These are phyloP conservation scores for Mechanitis mazaeus DNA, from an alignment of 2,888 invertebrate genomes.

Conservation along the genomic window DNA sequence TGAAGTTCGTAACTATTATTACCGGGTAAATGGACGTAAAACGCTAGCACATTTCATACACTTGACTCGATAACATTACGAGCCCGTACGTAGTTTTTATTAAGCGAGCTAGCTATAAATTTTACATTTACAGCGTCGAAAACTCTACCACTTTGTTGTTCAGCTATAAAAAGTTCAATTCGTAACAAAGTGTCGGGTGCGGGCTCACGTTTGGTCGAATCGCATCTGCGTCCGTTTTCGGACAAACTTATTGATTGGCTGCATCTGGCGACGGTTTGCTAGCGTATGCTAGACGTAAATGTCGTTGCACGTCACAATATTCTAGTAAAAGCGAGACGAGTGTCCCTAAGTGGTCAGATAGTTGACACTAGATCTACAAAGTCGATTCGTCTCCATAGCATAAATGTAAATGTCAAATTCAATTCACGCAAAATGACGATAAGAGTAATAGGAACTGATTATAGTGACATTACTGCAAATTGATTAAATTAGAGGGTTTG, in stretches of 20 bases:
- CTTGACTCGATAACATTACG: slow-evolving; percentile 37
- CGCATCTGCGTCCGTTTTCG: slow-evolving; percentile 57
- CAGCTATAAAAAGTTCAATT: slow-evolving; percentile 65
- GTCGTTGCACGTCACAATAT: slow-evolving; percentile 43
- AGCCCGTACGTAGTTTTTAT: slow-evolving; percentile 52
- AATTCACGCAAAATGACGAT: slow-evolving; percentile 30
- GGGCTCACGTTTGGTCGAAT: slow-evolving; percentile 45
- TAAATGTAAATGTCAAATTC: slow-evolving; percentile 37
- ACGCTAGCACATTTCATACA: slow-evolving; percentile 33
- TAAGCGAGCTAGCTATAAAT: slow-evolving; percentile 60
- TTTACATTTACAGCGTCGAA: slow-evolving; percentile 56
- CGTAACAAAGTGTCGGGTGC: slow-evolving; percentile 50
- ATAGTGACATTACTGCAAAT: slow-evolving; percentile 44
- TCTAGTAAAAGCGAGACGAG: slow-evolving; percentile 42
- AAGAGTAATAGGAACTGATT: slow-evolving; percentile 47
- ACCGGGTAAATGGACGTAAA: slow-evolving; percentile 31
- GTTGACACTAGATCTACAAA: slow-evolving; percentile 39
- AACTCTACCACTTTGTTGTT: slow-evolving; percentile 56
- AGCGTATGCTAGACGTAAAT: slow-evolving; percentile 36
- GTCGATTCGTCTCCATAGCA: slow-evolving; percentile 46
- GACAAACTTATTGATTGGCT: slow-evolving; percentile 42
- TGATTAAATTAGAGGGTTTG: slow-evolving; percentile 40
- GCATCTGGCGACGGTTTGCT: slow-evolving; percentile 37
- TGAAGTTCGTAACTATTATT: slow-evolving; percentile 29
- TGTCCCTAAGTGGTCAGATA: slow-evolving; percentile 36